These are phyloP conservation scores for Peribatodes rhomboidaria DNA, from an alignment of 2,888 invertebrate species.

Conservation along the genomic window DNA sequence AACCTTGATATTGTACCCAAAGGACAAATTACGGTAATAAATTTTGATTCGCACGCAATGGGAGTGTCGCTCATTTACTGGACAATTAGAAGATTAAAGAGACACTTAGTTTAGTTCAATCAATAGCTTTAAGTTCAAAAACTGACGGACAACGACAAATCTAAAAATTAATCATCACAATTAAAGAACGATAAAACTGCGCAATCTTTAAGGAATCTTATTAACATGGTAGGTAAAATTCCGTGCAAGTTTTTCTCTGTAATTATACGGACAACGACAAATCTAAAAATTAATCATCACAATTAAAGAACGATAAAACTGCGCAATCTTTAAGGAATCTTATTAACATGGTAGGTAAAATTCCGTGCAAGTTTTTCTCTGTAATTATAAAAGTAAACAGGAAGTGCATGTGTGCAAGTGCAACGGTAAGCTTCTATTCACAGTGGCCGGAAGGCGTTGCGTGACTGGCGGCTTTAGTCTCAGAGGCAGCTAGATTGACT, in stretches of 20 bases:
- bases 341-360: background rate
- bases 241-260: constrained; percentile 13
- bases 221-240: background rate
- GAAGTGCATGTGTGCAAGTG: constrained; percentile 46
- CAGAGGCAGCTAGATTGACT: constrained; percentile 43
- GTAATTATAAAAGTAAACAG: constrained; percentile 35
- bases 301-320: too few species aligned
- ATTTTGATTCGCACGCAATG: constrained; percentile 63
- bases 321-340: background rate
- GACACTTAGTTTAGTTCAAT: constrained; percentile 6
- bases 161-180: too few species aligned
- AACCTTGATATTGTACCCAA: constrained; percentile 42
- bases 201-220: background rate
- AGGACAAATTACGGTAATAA: constrained; percentile 46
- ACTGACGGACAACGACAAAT: too few species aligned
- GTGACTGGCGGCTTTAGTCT: constrained; percentile 63
- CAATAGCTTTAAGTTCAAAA: background rate
- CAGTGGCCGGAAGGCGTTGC: constrained; percentile 71
- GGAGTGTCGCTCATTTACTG: constrained; percentile 59
- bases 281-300: too few species aligned
- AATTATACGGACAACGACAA: too few species aligned
- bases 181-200: too few species aligned
- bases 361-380: constrained; percentile 13
- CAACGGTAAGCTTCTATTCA: constrained; percentile 71
- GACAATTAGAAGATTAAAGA: constrained; percentile 62